Evolutionary conservation across 1,140 invertebrate genomes (phyloP).

Genomic region (Drosophila auraria): DNA sequence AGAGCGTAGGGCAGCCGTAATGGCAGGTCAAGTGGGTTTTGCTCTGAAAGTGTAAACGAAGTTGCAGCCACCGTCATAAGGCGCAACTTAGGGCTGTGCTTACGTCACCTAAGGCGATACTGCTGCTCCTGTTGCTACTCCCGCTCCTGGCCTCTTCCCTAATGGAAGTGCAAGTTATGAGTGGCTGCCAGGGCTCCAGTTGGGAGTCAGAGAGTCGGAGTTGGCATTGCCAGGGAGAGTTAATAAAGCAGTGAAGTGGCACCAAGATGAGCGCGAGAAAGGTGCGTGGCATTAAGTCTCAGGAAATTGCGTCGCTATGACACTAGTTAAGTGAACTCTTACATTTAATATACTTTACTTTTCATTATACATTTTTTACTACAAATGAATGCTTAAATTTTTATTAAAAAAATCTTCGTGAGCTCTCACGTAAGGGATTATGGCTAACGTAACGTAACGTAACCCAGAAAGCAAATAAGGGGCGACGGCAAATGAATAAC

Average conservation of each 20-base stretch:
- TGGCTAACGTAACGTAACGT: background rate
- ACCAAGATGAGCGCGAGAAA: slow-evolving; percentile 1
- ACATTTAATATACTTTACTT: too few species aligned
- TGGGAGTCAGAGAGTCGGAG: slow-evolving; percentile 10
- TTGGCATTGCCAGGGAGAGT: slow-evolving; percentile 21
- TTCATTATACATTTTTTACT: too few species aligned
- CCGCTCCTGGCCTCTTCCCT: background rate
- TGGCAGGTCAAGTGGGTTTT: slow-evolving; percentile 49
- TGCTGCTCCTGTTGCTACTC: slow-evolving; percentile 5
- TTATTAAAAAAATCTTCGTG: background rate
- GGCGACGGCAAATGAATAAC: slow-evolving; percentile 10
- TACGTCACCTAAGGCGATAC: slow-evolving; percentile 46
- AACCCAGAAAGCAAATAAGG: background rate
- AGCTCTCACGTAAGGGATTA: slow-evolving; percentile 19
- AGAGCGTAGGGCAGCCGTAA: slow-evolving; percentile 21
- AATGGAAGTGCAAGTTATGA: slow-evolving; percentile 33
- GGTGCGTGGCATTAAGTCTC: slow-evolving; percentile 6
- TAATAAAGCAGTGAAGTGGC: slow-evolving; percentile 36
- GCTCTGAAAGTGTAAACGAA: slow-evolving; percentile 33
- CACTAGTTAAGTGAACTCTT: background rate
- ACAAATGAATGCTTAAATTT: too few species aligned
- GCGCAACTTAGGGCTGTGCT: slow-evolving; percentile 35
- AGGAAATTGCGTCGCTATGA: background rate
- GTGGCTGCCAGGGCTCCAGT: slow-evolving; percentile 10
- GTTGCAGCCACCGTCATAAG: slow-evolving; percentile 30